A percentile compares a stretch with the other conserved stretches of the same genome.
These are phyloP conservation scores for Vipera latastei DNA, from an alignment of 2,797 vertebrate species.

Conservation along the genomic window DNA sequence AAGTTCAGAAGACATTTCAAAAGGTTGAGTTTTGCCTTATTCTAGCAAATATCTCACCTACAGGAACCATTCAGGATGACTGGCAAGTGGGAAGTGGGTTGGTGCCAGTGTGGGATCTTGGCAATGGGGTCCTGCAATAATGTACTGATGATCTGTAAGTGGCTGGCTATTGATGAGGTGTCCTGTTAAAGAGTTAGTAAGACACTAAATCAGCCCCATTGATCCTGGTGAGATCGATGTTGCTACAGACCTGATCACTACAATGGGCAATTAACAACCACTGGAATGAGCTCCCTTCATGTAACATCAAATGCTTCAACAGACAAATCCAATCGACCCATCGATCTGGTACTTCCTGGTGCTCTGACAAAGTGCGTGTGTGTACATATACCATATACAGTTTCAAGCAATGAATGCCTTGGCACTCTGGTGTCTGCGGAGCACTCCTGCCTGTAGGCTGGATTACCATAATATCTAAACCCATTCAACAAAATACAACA, in stretches of 20 bases:
- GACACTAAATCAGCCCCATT: conserved; percentile 85
- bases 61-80: conserved; percentile 55
- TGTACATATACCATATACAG: too few species aligned
- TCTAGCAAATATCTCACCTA: fast-evolving
- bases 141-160: conserved; percentile 71
- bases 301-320: conserved; percentile 72
- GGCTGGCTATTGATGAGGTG: conserved; percentile 79
- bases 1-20: too few species aligned
- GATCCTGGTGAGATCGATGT: conserved; percentile 80
- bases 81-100: conserved; percentile 28
- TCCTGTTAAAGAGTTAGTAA: conserved; percentile 81
- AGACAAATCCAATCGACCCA: conserved; percentile 70
- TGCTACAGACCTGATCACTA: conserved; percentile 72
- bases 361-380: fast-evolving
- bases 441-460: neutral
- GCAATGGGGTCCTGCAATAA: conserved; percentile 16
- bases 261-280: conserved; percentile 75
- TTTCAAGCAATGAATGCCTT: neutral
- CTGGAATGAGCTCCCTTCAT: conserved; percentile 66
- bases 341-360: conserved; percentile 27
- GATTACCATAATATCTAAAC: neutral
- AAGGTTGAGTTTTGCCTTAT: neutral
- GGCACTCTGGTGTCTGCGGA: neutral
- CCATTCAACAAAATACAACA: neutral
- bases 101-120: conserved; percentile 37